phyloP scores from a whole-genome alignment of 2,797 vertebrate genomes.

The Rhinoraja longicauda region DNA sequence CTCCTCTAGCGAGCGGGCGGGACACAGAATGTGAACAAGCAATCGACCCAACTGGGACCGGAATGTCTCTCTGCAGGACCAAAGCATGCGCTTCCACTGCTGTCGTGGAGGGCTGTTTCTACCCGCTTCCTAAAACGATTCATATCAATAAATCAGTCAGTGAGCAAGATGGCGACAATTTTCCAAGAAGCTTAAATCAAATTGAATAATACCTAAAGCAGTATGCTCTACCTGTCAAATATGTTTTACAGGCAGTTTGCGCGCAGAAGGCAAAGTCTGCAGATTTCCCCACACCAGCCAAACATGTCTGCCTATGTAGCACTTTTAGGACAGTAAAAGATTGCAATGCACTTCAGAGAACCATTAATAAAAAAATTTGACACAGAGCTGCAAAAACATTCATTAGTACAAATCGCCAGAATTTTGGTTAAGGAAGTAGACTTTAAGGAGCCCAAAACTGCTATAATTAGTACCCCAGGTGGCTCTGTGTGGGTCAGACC shows the following conservation, averaged over 20 bases:
- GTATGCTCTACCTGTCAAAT: not conserved
- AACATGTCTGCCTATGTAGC: too few relatives aligned
- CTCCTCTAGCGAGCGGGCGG: slow-evolving; percentile 63
- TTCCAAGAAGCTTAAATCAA: slow-evolving; percentile 46
- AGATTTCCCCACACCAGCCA: not conserved
- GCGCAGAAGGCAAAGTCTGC: not conserved
- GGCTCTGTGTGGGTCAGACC: not conserved
- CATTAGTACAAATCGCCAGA: too few relatives aligned
- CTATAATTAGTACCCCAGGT: not conserved
- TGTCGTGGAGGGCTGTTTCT: slow-evolving; percentile 69
- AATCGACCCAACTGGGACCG: slow-evolving; percentile 83
- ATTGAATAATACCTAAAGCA: not conserved
- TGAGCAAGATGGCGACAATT: not conserved
- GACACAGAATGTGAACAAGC: slow-evolving; percentile 79
- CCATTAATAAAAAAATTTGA: too few relatives aligned
- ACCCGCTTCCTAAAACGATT: slow-evolving; percentile 57
- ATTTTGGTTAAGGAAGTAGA: too few relatives aligned
- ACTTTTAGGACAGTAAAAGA: too few relatives aligned
- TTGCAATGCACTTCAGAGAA: too few relatives aligned
- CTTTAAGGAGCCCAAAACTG: too few relatives aligned
- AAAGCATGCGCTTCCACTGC: slow-evolving; percentile 83
- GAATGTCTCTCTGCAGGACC: slow-evolving; percentile 84
- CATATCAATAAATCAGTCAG: not conserved
- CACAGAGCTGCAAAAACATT: too few relatives aligned
- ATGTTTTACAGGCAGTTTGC: not conserved